phyloP scores from a whole-genome alignment of 1,140 invertebrate species.

The Akabosia matsudoensis region DNA sequence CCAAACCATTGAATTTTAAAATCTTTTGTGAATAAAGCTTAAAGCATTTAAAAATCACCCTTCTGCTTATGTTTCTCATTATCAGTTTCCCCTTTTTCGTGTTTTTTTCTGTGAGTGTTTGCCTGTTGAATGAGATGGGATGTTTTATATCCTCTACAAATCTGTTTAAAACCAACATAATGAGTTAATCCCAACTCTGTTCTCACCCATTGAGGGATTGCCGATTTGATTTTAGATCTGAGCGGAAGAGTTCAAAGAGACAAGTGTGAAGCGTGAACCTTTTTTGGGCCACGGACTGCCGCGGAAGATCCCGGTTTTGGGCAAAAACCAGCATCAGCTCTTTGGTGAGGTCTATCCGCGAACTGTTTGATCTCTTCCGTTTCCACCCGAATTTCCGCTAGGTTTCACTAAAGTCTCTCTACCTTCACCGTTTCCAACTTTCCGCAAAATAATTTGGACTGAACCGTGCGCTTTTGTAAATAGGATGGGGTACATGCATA shows the following conservation, averaged over 20 bases:
- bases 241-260: no score
- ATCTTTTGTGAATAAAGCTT: no score
- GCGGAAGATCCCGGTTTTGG: constrained; percentile 15
- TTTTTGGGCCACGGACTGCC: not conserved
- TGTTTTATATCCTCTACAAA: not conserved
- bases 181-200: no score
- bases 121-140: no score
- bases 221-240: no score
- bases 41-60: no score
- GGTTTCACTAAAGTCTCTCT: constrained; percentile 26
- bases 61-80: constrained; percentile 8
- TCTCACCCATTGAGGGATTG: no score
- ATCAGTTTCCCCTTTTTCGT: not conserved
- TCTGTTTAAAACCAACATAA: not conserved
- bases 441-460: not conserved
- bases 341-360: constrained; percentile 37
- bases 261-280: no score
- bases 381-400: constrained; percentile 39
- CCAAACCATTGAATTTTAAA: no score
- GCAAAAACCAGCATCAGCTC: constrained; percentile 39
- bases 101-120: not conserved
- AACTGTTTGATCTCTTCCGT: constrained; percentile 33
- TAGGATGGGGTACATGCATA: no score
- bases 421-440: not conserved
- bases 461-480: no score